Evolutionary conservation across 2,797 vertebrate species (phyloP).

Genomic region (Xiphorhynchus erythropygius): DNA sequence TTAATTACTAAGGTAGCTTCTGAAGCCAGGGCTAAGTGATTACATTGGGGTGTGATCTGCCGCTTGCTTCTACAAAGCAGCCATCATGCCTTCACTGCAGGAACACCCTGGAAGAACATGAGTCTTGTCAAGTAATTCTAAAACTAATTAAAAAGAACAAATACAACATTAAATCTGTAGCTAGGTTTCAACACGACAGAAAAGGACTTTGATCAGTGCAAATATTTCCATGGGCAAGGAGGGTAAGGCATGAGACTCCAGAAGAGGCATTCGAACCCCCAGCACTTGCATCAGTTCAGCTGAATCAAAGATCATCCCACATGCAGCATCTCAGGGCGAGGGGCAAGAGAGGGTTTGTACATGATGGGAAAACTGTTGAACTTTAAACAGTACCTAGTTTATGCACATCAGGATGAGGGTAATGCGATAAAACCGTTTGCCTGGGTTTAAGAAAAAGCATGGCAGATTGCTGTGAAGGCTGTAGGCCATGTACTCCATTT

Average conservation of each 20-base stretch:
- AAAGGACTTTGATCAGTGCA: conserved; percentile 21
- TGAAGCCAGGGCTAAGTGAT: background rate
- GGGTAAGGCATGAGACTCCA: background rate
- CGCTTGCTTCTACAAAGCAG: conserved; percentile 19
- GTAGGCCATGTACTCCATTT: background rate
- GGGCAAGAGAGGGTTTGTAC: background rate
- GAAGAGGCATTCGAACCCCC: background rate
- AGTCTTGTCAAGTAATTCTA: background rate
- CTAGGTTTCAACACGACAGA: background rate
- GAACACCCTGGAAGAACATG: background rate
- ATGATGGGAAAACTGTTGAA: background rate
- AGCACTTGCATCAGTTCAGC: background rate
- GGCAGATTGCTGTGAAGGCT: background rate
- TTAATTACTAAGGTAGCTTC: background rate
- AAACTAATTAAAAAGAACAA: conserved; percentile 32
- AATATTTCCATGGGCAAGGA: background rate
- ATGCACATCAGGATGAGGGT: background rate
- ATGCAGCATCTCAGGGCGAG: background rate
- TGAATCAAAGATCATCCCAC: background rate
- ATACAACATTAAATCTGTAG: background rate
- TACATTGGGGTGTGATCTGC: background rate
- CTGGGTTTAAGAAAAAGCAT: background rate
- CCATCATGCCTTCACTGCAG: background rate
- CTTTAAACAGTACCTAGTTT: background rate
- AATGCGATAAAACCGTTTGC: background rate